Base-by-base conservation (phyloP, 2,113 vertebrate species). In the Pterocles gutturalis region DNA sequence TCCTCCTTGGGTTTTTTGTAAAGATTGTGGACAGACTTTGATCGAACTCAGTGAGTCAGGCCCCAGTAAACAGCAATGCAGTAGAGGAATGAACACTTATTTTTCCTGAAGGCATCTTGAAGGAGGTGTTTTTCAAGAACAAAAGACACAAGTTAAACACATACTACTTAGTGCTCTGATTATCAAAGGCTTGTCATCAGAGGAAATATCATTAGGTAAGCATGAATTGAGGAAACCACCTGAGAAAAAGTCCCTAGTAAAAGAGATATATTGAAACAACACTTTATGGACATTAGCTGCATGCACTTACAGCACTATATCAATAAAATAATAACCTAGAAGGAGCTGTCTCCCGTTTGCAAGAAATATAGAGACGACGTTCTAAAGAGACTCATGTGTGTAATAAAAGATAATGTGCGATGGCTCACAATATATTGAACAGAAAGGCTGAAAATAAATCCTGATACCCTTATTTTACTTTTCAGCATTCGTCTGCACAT, bases 391-490 rank as follows among this genome's bases (percentile, higher is more conserved):
- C 57, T 58, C 77, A 13, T 62, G 54, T 83, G 46, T 81, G 54
- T 66, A 96, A 70, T 70, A 88, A 65, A 94, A 73, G 38, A 72
- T 77, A 94, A 91, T 64, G 75, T 90, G 41, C 77, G 66, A 67
- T 72, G 34, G 45, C 72, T 57, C 33, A 55, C 7, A 69, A 33
- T 83, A 51, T 55, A 65, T 73, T 75, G 51, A 87, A 60, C 21
- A 76, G 65, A 88, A 80, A 92, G 18, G 7, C 75, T 94, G 31
- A 54, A 83, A 90, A 93, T 80, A 88, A 91, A 93, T 83, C 43
- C 43, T 58, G 49, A 69, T 54, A 55, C 22, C 7, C 49, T 83
- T 54, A 62, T 83, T 91, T 88, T 72, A 65, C 18, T 93, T 86
- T 73, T 69, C 79, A 90, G 54, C 17, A 12, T 77, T 71, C 6